Evolutionary conservation across 2,888 invertebrate genomes (phyloP), one percentile per base, ranked within the genome.

Genomic region (Agrotis segetum): DNA sequence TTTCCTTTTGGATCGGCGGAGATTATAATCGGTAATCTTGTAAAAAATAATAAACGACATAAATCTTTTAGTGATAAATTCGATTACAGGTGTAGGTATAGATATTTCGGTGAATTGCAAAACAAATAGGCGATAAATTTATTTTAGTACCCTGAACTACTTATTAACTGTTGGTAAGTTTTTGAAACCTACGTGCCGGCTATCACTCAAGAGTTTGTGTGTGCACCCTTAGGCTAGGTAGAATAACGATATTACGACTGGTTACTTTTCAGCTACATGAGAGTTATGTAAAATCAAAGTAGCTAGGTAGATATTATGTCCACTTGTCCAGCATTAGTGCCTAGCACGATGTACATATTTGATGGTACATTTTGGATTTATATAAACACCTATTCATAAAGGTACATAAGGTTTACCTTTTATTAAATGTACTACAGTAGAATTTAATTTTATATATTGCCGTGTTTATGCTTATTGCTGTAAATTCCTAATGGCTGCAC

Each of bases 1-100:
- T 65, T 62, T 46, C 19, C 44, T 17, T 44, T 63, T 29, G 13
- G 1, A 29, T 44, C 16, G 21, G 13, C 17, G 16, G 19, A 34
- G 53, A 53, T 34, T 29, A 34, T 34, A 17, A 52, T 24, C 14
- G 1, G 29, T 17, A 19, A 21, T 65, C 7, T 9, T 47, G 29
- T 63, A 9, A 9, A 29, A 9, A 63, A 24, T n/a, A 29, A 62
- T 17, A 62, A 65, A 65, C 29, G 34, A 34, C 6, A 14, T 34
- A 66, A 49, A 66, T n/a, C 34, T n/a, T 3, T 66, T 65, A 13
- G 1, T 46, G n/a, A 16, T 62, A 62, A n/a, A 17, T 46, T 29
- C 44, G 6, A 65, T 64, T 19, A 52, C 14, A 52, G 21, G 6
- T 21, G 19, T 16, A 61, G 11, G 5, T 24, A 53, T 14, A 6